Conservation (phyloP, 2,888 invertebrate species). For the Strigamia transsilvanica region DNA sequence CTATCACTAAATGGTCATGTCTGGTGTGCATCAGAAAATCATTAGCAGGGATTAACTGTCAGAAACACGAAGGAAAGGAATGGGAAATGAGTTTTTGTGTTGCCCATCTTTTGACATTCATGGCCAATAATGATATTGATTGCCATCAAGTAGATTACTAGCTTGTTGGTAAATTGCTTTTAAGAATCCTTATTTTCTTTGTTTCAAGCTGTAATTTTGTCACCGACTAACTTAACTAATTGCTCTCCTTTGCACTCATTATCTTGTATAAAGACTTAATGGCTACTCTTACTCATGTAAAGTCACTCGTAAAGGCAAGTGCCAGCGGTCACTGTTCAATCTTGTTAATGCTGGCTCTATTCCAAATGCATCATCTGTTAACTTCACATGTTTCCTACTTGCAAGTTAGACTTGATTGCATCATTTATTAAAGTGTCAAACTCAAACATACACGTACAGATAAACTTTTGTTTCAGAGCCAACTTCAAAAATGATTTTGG, state of each 20-base stretch:
- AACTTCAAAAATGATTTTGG: too few species aligned
- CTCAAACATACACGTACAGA: neutral
- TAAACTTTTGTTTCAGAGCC: neutral
- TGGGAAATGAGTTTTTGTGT: constrained; percentile 31
- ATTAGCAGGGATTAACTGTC: constrained; percentile 44
- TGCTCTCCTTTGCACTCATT: constrained; percentile 29
- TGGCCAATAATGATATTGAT: constrained; percentile 43
- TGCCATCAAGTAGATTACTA: constrained; percentile 36
- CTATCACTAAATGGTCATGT: constrained; percentile 36
- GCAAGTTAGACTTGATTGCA: neutral
- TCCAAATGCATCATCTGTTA: constrained; percentile 33
- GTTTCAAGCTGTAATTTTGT: constrained; percentile 29
- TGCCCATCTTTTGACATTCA: constrained; percentile 43
- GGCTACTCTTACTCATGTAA: constrained; percentile 25
- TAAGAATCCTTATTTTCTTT: neutral
- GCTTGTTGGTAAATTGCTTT: constrained; percentile 11
- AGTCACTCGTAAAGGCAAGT: constrained; percentile 8
- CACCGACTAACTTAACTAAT: constrained; percentile 45
- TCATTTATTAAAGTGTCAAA: constrained; percentile 23
- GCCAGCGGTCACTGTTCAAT: constrained; percentile 47
- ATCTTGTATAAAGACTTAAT: constrained; percentile 39
- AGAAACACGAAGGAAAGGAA: constrained; percentile 32
- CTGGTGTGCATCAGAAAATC: constrained; percentile 49
- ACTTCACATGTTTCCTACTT: constrained; percentile 1
- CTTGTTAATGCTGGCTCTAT: constrained; percentile 41